These are phyloP conservation scores for Gymnogyps californianus DNA, from an alignment of 2,113 vertebrate species.

Conservation along the genomic window DNA sequence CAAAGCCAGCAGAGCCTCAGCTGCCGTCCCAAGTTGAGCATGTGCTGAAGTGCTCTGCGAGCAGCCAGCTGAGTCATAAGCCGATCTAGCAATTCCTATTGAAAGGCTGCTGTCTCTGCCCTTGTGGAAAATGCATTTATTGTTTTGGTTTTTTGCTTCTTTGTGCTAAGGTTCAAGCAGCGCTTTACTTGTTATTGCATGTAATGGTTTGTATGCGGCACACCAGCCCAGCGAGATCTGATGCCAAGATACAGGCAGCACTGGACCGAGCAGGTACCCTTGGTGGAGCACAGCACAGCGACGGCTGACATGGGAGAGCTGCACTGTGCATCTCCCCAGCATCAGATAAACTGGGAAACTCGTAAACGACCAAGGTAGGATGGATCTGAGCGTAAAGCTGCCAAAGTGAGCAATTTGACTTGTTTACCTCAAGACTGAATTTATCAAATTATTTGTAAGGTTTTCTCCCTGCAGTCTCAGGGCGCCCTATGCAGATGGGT, in stretches of 20 bases:
- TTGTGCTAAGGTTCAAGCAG: slow-evolving; percentile 44
- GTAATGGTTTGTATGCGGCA: neutral
- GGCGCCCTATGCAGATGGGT: neutral
- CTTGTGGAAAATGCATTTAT: slow-evolving; percentile 33
- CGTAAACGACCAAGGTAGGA: neutral
- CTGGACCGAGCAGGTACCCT: neutral
- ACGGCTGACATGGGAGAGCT: neutral
- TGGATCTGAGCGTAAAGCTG: neutral
- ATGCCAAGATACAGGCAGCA: neutral
- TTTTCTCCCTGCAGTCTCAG: neutral
- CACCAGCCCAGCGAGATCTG: neutral
- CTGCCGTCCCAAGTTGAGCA: neutral
- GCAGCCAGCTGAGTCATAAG: slow-evolving; percentile 39
- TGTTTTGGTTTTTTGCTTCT: slow-evolving; percentile 15
- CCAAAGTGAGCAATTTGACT: neutral
- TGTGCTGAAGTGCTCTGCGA: neutral
- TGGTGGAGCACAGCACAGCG: neutral
- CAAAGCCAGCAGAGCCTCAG: neutral
- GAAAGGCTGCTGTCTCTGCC: slow-evolving; percentile 28
- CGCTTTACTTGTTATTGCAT: neutral
- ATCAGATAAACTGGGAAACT: neutral
- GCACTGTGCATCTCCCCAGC: too few species aligned
- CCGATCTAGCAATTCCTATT: slow-evolving; percentile 10
- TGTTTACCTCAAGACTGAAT: neutral
- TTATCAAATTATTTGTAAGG: neutral